phyloP scores from a whole-genome alignment of 2,797 vertebrate species.

The Tangara arthus region DNA sequence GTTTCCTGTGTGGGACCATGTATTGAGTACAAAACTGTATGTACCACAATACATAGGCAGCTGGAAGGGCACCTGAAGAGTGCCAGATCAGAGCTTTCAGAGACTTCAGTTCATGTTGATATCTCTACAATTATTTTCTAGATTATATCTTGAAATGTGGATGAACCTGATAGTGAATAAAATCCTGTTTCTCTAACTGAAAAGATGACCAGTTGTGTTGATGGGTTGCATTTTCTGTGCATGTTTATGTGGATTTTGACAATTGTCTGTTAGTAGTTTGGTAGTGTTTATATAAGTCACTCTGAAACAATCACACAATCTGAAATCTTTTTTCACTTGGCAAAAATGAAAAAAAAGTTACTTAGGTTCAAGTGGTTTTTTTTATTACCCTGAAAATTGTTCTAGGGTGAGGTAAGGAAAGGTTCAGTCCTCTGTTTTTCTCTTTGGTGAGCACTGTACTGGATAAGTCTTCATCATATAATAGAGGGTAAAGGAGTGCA shows the following conservation, averaged over 20 bases:
- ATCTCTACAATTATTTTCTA: neutral
- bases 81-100: neutral
- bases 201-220: neutral
- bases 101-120: neutral
- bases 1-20: neutral
- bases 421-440: neutral
- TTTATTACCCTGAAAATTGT: neutral
- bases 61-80: neutral
- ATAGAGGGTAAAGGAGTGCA: neutral
- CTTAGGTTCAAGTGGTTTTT: neutral
- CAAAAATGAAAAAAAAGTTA: neutral
- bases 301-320: neutral
- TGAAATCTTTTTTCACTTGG: neutral
- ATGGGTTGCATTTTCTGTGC: neutral
- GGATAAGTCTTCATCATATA: neutral
- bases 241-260: neutral
- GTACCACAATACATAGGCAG: neutral
- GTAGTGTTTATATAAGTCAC: neutral
- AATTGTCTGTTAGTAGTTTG: neutral
- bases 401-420: neutral
- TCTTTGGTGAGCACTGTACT: neutral
- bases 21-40: neutral
- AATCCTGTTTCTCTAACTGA: neutral
- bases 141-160: neutral
- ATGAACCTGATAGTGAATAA: neutral